Base-by-base conservation (phyloP, 2,113 vertebrate genomes). In the Rostratula benghalensis region DNA sequence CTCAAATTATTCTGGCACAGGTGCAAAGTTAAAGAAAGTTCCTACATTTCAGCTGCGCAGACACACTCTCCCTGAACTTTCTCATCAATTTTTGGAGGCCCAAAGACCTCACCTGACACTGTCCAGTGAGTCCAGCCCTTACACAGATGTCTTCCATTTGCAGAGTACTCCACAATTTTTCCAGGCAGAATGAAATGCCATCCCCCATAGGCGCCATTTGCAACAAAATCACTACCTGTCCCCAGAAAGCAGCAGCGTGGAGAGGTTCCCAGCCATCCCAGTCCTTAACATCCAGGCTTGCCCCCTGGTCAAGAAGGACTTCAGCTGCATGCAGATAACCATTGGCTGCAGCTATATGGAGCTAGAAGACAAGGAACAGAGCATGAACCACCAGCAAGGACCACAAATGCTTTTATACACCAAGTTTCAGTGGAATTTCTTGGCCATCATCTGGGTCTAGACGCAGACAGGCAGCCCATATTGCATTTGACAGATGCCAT, bases 211-310 rank as follows among this genome's bases (percentile, higher is more conserved):
- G 1, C 1, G 31, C 79, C 30, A 35, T 22, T 33, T 61, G 6
- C 12, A 80, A 87, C 3, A 9, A 71, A 93, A 87, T 43, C 82
- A 53, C 96, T 95, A 99, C 99, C 98, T 99, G 99, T 96, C 99
- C 99, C 99, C 99, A 99, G 98, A 99, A 99, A 17, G 99, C 99
- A 60, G 99, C 99, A 35, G 99, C 99, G 4, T 99, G 99, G 67
- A 99, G 98, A 31, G 99, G 99, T 95, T 99, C 99, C 99, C 99
- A 99, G 91, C 99, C 98, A 8, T 99, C 99, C 70, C 98, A 98
- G 96, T 99, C 99, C 85, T 98, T 98, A 65, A 99, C 93, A 79
- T 99, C 99, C 97, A 99, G 98, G 22, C 98, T 98, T 46, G 98
- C 98, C 17, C 99, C 99, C 2, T 99, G 99, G 97, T 99, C 99